Evolutionary conservation across 2,888 invertebrate species (phyloP).

Genomic region (Tineola bisselliella): DNA sequence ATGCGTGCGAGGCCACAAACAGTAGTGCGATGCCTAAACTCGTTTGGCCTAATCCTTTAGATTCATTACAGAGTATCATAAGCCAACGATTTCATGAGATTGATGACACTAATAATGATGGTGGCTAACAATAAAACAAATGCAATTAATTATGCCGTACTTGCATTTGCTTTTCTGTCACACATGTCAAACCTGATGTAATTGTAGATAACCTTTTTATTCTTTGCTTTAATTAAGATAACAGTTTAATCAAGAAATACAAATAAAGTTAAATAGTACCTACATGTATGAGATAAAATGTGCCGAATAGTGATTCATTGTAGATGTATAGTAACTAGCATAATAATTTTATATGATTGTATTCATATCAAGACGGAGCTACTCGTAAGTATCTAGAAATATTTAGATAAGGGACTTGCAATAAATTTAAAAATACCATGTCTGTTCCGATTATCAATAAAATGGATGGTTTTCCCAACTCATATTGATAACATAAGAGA

Average conservation of each 20-base stretch:
- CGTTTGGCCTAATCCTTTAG: conserved; percentile 29
- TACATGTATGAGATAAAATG: neutral
- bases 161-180: neutral
- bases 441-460: conserved; percentile 1
- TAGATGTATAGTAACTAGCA: neutral
- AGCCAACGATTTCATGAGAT: conserved; percentile 11
- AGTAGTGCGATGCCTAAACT: conserved; percentile 9
- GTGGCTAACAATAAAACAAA: neutral
- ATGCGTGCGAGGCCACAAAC: conserved; percentile 13
- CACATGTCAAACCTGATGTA: neutral
- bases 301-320: neutral
- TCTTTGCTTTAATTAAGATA: neutral
- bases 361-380: neutral
- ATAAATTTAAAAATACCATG: conserved; percentile 7
- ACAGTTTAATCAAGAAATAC: neutral
- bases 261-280: neutral
- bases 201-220: neutral
- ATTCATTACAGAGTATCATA: conserved; percentile 11
- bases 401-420: neutral
- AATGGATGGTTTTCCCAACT: conserved; percentile 9
- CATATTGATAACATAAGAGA: conserved; percentile 4
- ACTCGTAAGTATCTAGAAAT: neutral
- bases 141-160: neutral
- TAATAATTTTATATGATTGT: neutral
- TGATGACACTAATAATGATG: conserved; percentile 13